Evolutionary conservation across 2,113 vertebrate species (phyloP).

Genomic region (Bufo bufo): DNA sequence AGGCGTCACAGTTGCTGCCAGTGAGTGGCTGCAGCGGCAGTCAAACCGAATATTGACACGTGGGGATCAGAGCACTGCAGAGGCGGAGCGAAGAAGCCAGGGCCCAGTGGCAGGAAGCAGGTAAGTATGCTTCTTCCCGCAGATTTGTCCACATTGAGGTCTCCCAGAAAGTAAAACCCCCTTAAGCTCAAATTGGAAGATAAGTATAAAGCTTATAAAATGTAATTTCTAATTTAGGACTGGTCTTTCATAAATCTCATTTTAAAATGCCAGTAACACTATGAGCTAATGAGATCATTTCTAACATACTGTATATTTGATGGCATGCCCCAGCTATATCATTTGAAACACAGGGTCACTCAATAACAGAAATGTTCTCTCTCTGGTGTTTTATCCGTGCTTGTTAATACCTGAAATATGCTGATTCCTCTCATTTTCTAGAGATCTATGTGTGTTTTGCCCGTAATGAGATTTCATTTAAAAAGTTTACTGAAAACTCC

Average conservation of each 20-base stretch:
- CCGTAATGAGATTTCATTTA: not conserved
- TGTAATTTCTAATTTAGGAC: not conserved
- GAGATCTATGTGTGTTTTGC: not conserved
- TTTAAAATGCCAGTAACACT: not conserved
- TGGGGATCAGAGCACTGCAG: too few species aligned
- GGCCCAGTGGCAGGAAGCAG: too few species aligned
- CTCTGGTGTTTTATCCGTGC: not conserved
- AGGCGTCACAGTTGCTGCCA: too few species aligned
- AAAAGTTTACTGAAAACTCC: not conserved
- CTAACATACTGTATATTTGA: not conserved
- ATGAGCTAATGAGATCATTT: not conserved
- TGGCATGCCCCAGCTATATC: not conserved
- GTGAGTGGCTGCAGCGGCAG: too few species aligned
- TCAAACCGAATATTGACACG: too few species aligned
- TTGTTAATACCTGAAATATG: slow-evolving; percentile 18
- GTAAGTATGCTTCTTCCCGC: too few species aligned
- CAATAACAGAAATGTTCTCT: not conserved
- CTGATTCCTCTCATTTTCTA: not conserved
- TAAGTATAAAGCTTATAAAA: not conserved
- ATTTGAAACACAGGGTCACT: not conserved
- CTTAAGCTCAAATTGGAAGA: not conserved
- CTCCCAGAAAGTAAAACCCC: too few species aligned
- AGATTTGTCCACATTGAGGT: too few species aligned
- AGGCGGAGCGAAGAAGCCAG: too few species aligned
- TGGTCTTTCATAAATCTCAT: not conserved